Percentiles rank a stretch among this genome's conserved stretches.
These are phyloP conservation scores for Agrilus planipennis DNA, from an alignment of 1,140 invertebrate genomes.

Conservation along the genomic window DNA sequence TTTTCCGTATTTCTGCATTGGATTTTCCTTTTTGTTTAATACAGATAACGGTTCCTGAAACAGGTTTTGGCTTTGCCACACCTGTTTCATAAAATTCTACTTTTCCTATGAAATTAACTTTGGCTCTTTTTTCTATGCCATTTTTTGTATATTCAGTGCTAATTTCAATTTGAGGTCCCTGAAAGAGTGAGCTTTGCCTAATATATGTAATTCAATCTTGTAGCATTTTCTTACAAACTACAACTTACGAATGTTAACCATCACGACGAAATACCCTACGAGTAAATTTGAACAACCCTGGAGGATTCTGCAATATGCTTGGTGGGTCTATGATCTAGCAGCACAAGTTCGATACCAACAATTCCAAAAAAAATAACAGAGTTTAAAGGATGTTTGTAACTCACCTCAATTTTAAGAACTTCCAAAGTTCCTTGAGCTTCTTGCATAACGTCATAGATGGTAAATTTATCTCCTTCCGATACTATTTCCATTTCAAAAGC, in stretches of 20 bases:
- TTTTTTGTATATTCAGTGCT: conserved; percentile 30
- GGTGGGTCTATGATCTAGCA: conserved; percentile 1
- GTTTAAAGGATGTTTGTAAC: conserved; percentile 18
- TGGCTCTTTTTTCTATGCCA: conserved; percentile 49
- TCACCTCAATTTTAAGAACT: conserved; percentile 47
- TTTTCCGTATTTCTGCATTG: conserved; percentile 38
- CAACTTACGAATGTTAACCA: conserved; percentile 15
- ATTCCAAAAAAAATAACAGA: not conserved
- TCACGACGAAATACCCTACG: no score
- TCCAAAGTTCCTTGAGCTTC: conserved; percentile 49
- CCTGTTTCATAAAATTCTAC: conserved; percentile 54
- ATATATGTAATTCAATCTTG: no score
- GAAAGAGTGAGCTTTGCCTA: conserved; percentile 35
- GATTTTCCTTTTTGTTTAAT: conserved; percentile 36
- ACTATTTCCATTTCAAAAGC: conserved; percentile 59
- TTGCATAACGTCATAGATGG: conserved; percentile 48
- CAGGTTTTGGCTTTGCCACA: conserved; percentile 42
- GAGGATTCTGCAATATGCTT: no score
- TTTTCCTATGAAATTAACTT: conserved; percentile 48
- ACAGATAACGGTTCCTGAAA: conserved; percentile 44
- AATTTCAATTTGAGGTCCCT: conserved; percentile 40
- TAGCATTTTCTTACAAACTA: conserved; percentile 9
- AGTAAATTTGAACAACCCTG: not conserved
- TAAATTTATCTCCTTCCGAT: conserved; percentile 57
- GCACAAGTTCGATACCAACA: no score